Conservation (phyloP, 2,888 invertebrate genomes). For the Drosophila algonquin region DNA sequence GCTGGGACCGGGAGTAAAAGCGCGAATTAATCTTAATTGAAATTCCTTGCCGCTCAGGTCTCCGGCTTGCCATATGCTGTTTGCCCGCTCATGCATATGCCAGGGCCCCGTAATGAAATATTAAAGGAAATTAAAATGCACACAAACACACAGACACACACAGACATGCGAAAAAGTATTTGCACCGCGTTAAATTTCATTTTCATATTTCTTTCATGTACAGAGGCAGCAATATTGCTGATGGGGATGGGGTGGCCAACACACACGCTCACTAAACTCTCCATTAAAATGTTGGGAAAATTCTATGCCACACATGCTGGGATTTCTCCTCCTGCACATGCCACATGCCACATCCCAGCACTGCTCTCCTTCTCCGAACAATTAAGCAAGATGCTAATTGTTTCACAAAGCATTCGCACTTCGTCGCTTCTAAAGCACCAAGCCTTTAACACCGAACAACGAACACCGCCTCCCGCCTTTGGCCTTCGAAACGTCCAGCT, state of each 20-base stretch:
- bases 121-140: slow-evolving; percentile 68
- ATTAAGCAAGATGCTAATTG: slow-evolving; percentile 75
- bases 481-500: slow-evolving; percentile 59
- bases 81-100: slow-evolving; percentile 31
- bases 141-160: slow-evolving; percentile 34
- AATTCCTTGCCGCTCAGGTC: slow-evolving; percentile 67
- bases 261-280: slow-evolving; percentile 61
- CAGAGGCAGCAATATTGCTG: not conserved
- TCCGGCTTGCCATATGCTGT: slow-evolving; percentile 52
- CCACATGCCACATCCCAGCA: not conserved
- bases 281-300: slow-evolving; percentile 73
- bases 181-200: slow-evolving; percentile 64
- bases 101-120: slow-evolving; percentile 56
- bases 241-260: slow-evolving; percentile 8
- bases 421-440: slow-evolving; percentile 69
- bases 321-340: slow-evolving; percentile 10
- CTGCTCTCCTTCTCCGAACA: slow-evolving; percentile 51
- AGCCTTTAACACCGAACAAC: not conserved
- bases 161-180: slow-evolving; percentile 56
- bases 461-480: not conserved
- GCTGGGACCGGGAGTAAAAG: slow-evolving; percentile 59
- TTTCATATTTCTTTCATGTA: slow-evolving; percentile 35
- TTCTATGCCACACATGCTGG: slow-evolving; percentile 42
- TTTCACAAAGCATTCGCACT: slow-evolving; percentile 74
- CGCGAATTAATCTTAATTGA: slow-evolving; percentile 80